These are phyloP conservation scores for Drymodes brunneopygia DNA, from an alignment of 2,113 vertebrate species.

Conservation along the genomic window DNA sequence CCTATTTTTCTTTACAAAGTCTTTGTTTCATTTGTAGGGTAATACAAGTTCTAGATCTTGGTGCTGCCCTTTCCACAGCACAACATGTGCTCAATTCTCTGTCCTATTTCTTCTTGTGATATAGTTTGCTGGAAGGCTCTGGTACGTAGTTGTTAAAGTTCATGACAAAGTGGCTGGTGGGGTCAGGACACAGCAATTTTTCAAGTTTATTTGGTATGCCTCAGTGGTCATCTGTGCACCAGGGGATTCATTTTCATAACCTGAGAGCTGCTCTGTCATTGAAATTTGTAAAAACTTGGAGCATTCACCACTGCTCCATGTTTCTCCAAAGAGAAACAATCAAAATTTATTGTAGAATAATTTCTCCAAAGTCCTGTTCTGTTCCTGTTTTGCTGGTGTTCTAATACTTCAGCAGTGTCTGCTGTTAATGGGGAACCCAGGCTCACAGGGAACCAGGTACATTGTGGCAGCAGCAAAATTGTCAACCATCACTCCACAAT, in stretches of 20 bases:
- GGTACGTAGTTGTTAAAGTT: neutral
- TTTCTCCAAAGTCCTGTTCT: neutral
- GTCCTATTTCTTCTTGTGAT: neutral
- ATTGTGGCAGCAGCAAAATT: neutral
- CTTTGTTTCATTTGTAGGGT: neutral
- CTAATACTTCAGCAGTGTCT: neutral
- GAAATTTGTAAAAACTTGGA: neutral
- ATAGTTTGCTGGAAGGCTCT: neutral
- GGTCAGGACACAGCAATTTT: neutral
- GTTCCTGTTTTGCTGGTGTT: neutral
- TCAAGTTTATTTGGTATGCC: neutral
- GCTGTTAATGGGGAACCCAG: neutral
- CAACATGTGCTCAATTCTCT: neutral
- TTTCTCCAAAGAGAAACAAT: neutral
- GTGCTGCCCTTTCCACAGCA: neutral
- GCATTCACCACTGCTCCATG: neutral
- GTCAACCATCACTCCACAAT: neutral
- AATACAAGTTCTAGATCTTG: neutral
- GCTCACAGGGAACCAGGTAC: neutral
- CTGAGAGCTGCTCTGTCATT: neutral
- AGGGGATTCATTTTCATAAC: neutral
- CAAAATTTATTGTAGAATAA: neutral
- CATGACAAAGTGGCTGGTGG: neutral
- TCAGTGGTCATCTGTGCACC: rapidly evolving
- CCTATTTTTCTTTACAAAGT: neutral